Evolutionary conservation across 2,797 vertebrate genomes (phyloP).

Genomic region (Sebastes elongatus): DNA sequence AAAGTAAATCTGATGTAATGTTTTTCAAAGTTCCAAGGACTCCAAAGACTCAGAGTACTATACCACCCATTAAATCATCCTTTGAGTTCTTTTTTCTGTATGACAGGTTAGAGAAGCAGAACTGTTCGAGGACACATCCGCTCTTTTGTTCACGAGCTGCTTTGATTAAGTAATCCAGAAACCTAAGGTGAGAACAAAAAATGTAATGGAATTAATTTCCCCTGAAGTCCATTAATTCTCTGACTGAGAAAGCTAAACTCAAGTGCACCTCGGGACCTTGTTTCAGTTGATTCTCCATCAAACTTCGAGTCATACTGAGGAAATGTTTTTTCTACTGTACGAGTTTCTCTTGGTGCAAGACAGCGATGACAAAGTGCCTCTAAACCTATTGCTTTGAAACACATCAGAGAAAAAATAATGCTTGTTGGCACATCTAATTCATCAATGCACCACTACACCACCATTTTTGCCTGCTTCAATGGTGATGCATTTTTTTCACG

Average conservation of each 20-base stretch:
- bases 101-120: not conserved
- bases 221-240: not conserved
- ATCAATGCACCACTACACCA: conserved; percentile 33
- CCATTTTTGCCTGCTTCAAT: conserved; percentile 1
- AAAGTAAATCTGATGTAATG: not conserved
- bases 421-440: conserved; percentile 57
- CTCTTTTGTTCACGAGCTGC: not conserved
- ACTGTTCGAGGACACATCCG: not conserved
- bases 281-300: conserved; percentile 9
- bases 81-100: not conserved
- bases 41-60: not conserved
- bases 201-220: not conserved
- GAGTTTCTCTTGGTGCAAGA: conserved; percentile 35
- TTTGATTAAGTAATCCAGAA: not conserved
- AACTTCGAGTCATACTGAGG: conserved; percentile 2
- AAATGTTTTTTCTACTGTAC: conserved; percentile 22
- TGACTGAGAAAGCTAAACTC: not conserved
- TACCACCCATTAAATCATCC: not conserved
- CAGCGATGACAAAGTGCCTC: conserved; percentile 56
- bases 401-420: conserved; percentile 60
- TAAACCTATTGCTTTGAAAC: conserved; percentile 56
- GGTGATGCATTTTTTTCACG: conserved; percentile 14
- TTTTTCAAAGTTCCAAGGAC: not conserved
- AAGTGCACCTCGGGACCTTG: not conserved
- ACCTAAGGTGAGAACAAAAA: not conserved